Conservation (phyloP, 2,888 invertebrate genomes). For the Hemicrepidius hirtus region DNA sequence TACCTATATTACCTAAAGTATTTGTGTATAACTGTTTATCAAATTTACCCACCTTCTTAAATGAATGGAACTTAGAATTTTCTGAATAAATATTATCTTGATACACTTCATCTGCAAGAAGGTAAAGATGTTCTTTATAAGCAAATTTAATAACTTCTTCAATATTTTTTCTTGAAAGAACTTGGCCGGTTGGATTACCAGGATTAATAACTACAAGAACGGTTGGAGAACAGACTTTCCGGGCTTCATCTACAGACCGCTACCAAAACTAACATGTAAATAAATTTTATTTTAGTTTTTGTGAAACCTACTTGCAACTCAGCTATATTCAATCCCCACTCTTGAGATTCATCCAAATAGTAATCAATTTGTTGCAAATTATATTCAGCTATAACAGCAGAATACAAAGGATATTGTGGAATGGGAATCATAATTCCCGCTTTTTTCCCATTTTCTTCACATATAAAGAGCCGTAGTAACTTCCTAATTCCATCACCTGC, state of each 20-base stretch:
- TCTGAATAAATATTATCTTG: slow-evolving; percentile 84
- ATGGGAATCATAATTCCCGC: slow-evolving; percentile 85
- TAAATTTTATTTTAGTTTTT: neutral
- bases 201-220: slow-evolving; percentile 86
- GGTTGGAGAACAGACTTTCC: slow-evolving; percentile 75
- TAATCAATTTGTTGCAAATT: slow-evolving; percentile 80
- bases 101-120: slow-evolving; percentile 83
- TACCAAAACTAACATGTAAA: neutral
- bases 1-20: no score
- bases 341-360: slow-evolving; percentile 80
- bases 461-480: slow-evolving; percentile 68
- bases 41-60: slow-evolving; percentile 75
- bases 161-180: slow-evolving; percentile 80
- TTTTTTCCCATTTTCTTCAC: slow-evolving; percentile 64
- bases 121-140: slow-evolving; percentile 78
- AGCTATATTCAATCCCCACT: slow-evolving; percentile 78
- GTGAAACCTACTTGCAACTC: slow-evolving; percentile 74
- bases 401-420: slow-evolving; percentile 86
- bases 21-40: no score
- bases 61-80: slow-evolving; percentile 80
- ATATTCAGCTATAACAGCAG: slow-evolving; percentile 82
- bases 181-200: slow-evolving; percentile 84
- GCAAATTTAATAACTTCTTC: slow-evolving; percentile 83
- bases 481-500: slow-evolving; percentile 53
- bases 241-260: slow-evolving; percentile 62